Evolutionary conservation across 2,113 vertebrate species (phyloP), one percentile per base, ranked within the genome.

Genomic region (Semnopithecus entellus): DNA sequence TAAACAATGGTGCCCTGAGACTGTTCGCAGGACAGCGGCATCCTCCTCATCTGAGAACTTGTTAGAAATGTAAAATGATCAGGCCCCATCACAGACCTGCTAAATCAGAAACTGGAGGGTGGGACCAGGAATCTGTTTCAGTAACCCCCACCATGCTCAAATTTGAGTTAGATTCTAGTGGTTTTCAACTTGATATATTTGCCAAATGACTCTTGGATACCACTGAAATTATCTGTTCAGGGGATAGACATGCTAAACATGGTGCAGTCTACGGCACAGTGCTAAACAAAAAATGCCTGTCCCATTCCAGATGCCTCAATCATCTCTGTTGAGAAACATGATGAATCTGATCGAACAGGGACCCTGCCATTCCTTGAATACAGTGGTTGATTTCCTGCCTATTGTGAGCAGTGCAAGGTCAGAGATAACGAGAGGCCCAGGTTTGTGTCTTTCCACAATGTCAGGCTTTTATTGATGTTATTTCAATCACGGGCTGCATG

Each of bases 81-180:
- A 4, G 88, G 48, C 16, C 20, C 27, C 8, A 3, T 25, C 55
- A 32, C 38, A 66, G 32, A 14, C 32, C 59, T 88, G 38, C 45
- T 43, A 17, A 25, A 7, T 75, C 35, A 32, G 50, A 73, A 20
- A 6, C 32, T 2, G 30, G 3, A 52, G 32, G 32, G 8, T 18
- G 5, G n/a, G 16, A 38, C 5, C 40, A 40, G 32, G 20, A 72
- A 8, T 22, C 50, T 22, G 40, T 20, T 64, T n/a, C 2, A 17
- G 12, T 0, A 12, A 0, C 8, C 40, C 18, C 11, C 75, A 55
- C 16, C 11, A 2, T 5, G 27, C n/a, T 13, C 27, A 18, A 8
- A 17, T 6, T 45, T 38, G 17, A 40, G 1, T 38, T 79, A 3
- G 12, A 23, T 43, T 27, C 40, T 35, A 3, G 14, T 68, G 30